Evolutionary conservation across 2,888 invertebrate genomes (phyloP).

Genomic region (Laothoe populi): DNA sequence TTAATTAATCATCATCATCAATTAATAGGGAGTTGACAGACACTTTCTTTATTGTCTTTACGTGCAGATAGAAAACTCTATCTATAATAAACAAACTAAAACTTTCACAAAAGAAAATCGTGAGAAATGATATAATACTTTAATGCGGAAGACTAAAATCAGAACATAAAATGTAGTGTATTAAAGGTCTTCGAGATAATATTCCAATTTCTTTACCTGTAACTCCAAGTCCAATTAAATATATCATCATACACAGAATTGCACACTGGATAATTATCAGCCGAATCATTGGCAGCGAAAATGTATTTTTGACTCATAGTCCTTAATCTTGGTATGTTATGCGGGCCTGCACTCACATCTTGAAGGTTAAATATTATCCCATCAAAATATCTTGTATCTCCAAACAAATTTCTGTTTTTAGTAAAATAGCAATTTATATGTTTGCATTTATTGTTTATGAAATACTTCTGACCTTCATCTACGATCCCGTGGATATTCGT

Average conservation of each 20-base stretch:
- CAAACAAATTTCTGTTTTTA: constrained; percentile 55
- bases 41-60: too few species aligned
- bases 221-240: constrained; percentile 79
- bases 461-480: constrained; percentile 54
- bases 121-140: background rate
- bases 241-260: constrained; percentile 58
- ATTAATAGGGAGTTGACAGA: too few species aligned
- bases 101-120: too few species aligned
- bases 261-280: constrained; percentile 69
- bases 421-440: constrained; percentile 67
- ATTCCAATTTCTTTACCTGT: constrained; percentile 51
- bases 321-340: constrained; percentile 50
- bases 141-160: background rate
- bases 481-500: constrained; percentile 50
- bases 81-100: too few species aligned
- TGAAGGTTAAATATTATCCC: constrained; percentile 64
- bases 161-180: background rate
- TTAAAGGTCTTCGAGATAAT: background rate
- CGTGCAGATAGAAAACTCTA: too few species aligned
- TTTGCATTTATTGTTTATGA: constrained; percentile 53
- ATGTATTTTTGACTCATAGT: constrained; percentile 65
- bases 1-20: too few species aligned
- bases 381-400: constrained; percentile 65
- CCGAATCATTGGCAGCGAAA: constrained; percentile 67
- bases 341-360: constrained; percentile 47